Base-by-base conservation (phyloP, 2,797 vertebrate species). In the Rhinatrema bivittatum region DNA sequence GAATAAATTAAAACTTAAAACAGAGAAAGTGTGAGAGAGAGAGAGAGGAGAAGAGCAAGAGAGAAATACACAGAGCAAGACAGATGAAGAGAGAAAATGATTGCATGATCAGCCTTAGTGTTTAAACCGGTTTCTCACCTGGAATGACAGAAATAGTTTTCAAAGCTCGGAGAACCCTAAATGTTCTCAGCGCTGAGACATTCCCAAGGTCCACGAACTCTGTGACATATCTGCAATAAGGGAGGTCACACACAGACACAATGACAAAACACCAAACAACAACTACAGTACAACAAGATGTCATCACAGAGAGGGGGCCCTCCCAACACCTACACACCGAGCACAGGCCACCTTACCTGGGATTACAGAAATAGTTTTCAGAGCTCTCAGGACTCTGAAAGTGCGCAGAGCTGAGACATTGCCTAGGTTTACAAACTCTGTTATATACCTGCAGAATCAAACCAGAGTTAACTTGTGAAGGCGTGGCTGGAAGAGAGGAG, bases 371-470 rank as follows among this genome's bases (percentile, higher is more conserved):
- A 98, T 96, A 82, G 94, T 97, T 98, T 97, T 97, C 94, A 97
- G 97, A 93, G 94, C 94, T 91, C 94, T 96, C 93, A 93, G 86
- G 79, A 93, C 90, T 81, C 90, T 93, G 90, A 93, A 91, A 74
- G 89, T 91, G 46, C 93, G 93, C 3, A 98, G 92, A 86, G 94
- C 94, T 94, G 93, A 98, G 87, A 98, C 91, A 97, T 94, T 98
- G 93, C 93, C 94, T 97, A 97, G 93, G 94, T 97, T 96, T 97
- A 97, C 93, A 97, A 97, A 98, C 88, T 98, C 94, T 97, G 94
- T 97, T 95, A 97, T 90, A 97, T 96, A 96, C 93, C 94, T 98
- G 94, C 88, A 97, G 91, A 90, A 96, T 94, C 85, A 97, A 89
- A 97, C 87, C 93, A 96, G 78, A 93, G 84, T 90, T 88, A 60